These are phyloP conservation scores for Platorchestia sp. DNA, from an alignment of 1,140 invertebrate species.

Conservation along the genomic window DNA sequence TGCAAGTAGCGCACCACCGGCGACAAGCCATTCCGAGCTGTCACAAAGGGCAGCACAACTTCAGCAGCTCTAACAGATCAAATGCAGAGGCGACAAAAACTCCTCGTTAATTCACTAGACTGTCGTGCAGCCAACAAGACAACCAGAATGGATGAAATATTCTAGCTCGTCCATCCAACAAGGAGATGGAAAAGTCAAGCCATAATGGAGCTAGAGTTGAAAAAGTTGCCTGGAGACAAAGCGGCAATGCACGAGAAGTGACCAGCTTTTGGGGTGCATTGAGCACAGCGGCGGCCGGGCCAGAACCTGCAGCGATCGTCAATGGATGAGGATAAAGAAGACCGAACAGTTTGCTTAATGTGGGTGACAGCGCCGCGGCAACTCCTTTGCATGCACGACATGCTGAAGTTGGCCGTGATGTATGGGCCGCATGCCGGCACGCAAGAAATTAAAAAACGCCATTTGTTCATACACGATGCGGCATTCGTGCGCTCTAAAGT, in stretches of 20 bases:
- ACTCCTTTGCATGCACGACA: background rate
- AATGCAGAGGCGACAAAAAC: background rate
- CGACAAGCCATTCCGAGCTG: background rate
- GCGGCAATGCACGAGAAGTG: conserved; percentile 16
- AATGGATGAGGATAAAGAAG: background rate
- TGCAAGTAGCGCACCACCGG: background rate
- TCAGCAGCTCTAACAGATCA: background rate
- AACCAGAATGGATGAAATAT: background rate
- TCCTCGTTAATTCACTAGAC: conserved; percentile 1
- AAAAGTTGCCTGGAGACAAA: background rate
- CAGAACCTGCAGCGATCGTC: background rate
- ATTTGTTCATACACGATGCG: background rate
- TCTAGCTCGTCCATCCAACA: background rate
- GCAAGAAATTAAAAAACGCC: background rate
- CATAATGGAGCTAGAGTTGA: background rate
- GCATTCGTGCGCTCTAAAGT: background rate
- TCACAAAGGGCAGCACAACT: background rate
- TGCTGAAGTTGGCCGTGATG: background rate
- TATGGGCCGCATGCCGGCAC: background rate
- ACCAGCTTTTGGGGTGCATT: background rate
- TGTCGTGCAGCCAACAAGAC: conserved; percentile 2
- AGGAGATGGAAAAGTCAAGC: conserved; percentile 37
- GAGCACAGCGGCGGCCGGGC: background rate
- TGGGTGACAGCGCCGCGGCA: background rate
- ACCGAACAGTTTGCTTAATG: background rate